Conservation (phyloP, 1,140 invertebrate genomes). For the Lordiphosa stackelbergi region DNA sequence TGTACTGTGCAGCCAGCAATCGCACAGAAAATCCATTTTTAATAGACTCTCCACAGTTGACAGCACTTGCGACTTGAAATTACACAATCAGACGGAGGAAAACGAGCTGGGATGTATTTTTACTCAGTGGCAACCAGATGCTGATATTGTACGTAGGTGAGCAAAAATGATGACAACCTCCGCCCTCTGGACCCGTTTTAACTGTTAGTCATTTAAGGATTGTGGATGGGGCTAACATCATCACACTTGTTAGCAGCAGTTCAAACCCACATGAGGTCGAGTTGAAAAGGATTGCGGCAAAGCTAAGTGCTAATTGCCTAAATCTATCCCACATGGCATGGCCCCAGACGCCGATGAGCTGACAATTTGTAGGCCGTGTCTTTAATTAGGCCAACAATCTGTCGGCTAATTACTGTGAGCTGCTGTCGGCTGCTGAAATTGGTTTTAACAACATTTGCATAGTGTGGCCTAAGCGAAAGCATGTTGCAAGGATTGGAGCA, state of each 20-base stretch:
- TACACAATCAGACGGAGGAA: constrained; percentile 34
- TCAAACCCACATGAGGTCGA: constrained; percentile 10
- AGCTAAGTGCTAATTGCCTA: constrained; percentile 50
- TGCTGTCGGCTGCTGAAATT: constrained; percentile 1
- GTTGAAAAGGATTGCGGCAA: constrained; percentile 18
- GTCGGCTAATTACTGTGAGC: constrained; percentile 50
- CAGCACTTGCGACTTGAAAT: constrained; percentile 50
- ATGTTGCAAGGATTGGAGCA: constrained; percentile 25
- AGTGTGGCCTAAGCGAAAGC: constrained; percentile 31
- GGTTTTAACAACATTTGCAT: constrained; percentile 43
- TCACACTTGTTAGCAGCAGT: constrained; percentile 11
- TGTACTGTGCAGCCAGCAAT: constrained; percentile 27
- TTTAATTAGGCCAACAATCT: constrained; percentile 56
- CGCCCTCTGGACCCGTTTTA: constrained; percentile 1
- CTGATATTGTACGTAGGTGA: constrained; percentile 21
- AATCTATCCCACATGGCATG: constrained; percentile 64
- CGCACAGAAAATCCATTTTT: constrained; percentile 51
- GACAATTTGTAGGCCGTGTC: constrained; percentile 54
- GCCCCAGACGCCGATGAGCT: constrained; percentile 33
- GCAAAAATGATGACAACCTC: constrained; percentile 19
- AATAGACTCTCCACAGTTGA: constrained; percentile 56
- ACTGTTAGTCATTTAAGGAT: constrained; percentile 22
- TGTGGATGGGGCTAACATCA: background rate
- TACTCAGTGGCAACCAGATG: constrained; percentile 12
- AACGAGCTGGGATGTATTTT: constrained; percentile 14